phyloP scores from a whole-genome alignment of 2,113 vertebrate genomes.

The Heterocephalus glaber region DNA sequence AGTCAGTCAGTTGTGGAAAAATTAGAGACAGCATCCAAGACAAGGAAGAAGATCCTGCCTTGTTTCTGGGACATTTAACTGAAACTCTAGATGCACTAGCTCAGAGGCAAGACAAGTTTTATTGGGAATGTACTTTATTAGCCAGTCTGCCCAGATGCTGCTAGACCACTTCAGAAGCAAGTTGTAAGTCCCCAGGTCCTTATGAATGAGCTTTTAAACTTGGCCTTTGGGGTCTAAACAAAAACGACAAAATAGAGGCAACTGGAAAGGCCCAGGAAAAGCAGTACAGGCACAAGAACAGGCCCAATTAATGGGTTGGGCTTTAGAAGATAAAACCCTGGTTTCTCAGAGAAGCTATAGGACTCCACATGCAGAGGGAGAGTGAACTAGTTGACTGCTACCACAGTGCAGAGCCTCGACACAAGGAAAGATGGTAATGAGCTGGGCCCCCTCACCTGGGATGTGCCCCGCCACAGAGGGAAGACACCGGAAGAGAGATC shows the following conservation, averaged over 20 bases:
- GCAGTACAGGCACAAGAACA: background rate
- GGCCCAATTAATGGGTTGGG: background rate
- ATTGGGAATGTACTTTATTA: background rate
- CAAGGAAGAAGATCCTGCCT: background rate
- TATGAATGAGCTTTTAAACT: background rate
- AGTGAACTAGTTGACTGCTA: background rate
- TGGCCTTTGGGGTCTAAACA: no score
- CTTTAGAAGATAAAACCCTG: background rate
- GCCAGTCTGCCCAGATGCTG: background rate
- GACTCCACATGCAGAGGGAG: background rate
- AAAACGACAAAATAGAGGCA: no score
- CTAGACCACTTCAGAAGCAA: background rate
- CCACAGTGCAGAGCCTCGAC: background rate
- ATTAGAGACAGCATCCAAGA: background rate
- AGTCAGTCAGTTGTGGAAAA: background rate
- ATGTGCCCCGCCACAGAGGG: background rate
- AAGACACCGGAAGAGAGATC: background rate
- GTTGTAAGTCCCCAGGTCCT: background rate
- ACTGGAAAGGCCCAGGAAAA: background rate
- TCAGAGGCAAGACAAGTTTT: background rate
- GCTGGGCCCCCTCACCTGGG: background rate
- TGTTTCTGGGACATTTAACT: background rate
- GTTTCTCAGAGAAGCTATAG: background rate
- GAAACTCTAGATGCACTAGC: background rate
- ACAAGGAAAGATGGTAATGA: background rate